Conservation (phyloP, 2,797 vertebrate genomes). For the Chelmon rostratus region DNA sequence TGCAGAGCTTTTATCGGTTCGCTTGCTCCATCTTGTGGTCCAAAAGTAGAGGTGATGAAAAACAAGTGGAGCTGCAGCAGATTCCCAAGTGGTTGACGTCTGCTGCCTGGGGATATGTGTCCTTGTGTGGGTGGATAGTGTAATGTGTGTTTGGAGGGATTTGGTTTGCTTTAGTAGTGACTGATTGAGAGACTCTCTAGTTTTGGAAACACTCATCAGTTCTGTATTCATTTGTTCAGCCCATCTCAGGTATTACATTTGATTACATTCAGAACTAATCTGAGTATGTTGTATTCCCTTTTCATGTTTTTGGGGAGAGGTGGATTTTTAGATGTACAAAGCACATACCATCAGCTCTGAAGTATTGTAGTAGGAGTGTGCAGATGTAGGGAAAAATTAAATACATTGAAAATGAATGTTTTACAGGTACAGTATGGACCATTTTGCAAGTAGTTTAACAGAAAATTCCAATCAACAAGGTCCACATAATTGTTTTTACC, state of each 20-base stretch:
- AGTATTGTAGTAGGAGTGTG: too few relatives aligned
- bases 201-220: neutral
- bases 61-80: neutral
- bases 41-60: neutral
- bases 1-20: neutral
- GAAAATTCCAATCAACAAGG: too few relatives aligned
- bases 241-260: neutral
- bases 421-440: too few relatives aligned
- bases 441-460: too few relatives aligned
- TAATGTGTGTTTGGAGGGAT: neutral
- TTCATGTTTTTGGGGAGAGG: neutral
- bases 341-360: too few relatives aligned
- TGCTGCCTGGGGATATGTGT: constrained; percentile 4
- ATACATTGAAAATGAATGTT: too few relatives aligned
- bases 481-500: too few relatives aligned
- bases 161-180: neutral
- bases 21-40: constrained; percentile 71
- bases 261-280: neutral
- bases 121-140: neutral
- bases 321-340: too few relatives aligned
- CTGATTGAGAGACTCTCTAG: neutral
- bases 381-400: too few relatives aligned
- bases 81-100: neutral
- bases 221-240: neutral
- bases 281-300: neutral